phyloP scores from a whole-genome alignment of 2,797 vertebrate species.

The Odontamblyopus lacepedii region DNA sequence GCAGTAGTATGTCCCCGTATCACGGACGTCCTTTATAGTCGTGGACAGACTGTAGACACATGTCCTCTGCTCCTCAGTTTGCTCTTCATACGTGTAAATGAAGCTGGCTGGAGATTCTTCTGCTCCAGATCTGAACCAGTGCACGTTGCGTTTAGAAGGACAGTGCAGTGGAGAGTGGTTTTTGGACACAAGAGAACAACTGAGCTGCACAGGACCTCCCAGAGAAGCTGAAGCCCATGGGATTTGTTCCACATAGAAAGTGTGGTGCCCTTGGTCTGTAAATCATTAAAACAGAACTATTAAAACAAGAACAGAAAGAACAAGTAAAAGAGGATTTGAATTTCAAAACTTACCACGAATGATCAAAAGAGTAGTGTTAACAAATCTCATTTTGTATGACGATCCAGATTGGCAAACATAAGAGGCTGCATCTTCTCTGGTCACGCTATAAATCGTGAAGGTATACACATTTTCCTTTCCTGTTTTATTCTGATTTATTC shows the following conservation, averaged over 20 bases:
- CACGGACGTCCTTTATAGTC: constrained; percentile 19
- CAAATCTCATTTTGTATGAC: fast-evolving
- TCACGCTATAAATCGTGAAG: constrained; percentile 34
- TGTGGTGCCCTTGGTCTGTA: constrained; percentile 15
- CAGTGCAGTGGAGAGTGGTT: constrained; percentile 11
- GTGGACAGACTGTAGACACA: constrained; percentile 46
- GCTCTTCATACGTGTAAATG: constrained; percentile 15
- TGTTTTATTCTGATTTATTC: fast-evolving
- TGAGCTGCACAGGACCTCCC: constrained; percentile 11
- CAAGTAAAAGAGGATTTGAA: background rate
- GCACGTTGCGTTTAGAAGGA: constrained; percentile 28
- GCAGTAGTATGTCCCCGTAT: constrained; percentile 60
- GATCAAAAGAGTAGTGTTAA: constrained; percentile 1
- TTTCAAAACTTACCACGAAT: constrained; percentile 11
- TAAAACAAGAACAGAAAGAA: background rate
- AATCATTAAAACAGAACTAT: background rate
- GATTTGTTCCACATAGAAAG: background rate
- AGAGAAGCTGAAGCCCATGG: background rate
- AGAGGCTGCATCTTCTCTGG: constrained; percentile 38
- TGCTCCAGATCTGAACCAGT: constrained; percentile 37
- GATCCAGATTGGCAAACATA: constrained; percentile 38
- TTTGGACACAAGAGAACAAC: constrained; percentile 30
- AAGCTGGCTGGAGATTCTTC: constrained; percentile 13
- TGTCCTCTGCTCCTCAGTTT: constrained; percentile 8
- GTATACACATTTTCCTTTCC: fast-evolving